Conservation (phyloP, 1,140 invertebrate species). For the Lordiphosa collinella region DNA sequence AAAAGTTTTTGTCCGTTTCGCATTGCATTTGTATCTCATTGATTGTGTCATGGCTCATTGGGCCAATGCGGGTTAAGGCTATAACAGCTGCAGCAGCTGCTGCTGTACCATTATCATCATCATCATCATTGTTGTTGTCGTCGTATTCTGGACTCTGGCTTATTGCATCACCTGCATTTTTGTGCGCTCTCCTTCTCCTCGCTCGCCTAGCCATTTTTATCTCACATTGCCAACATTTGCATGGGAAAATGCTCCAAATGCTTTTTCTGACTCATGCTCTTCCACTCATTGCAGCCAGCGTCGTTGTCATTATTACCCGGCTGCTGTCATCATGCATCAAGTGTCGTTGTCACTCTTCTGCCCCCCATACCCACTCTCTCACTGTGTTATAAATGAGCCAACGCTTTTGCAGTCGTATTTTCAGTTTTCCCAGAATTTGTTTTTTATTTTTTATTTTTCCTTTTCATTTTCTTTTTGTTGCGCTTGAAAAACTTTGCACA, state of each 20-base stretch:
- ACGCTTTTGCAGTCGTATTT: constrained; percentile 35
- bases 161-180: constrained; percentile 37
- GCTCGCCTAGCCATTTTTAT: constrained; percentile 52
- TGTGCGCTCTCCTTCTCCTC: neutral
- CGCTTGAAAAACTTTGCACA: constrained; percentile 67
- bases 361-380: neutral
- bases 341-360: constrained; percentile 57
- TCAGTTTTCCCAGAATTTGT: constrained; percentile 65
- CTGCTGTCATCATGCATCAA: constrained; percentile 73
- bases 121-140: constrained; percentile 4
- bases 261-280: constrained; percentile 20
- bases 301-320: constrained; percentile 73
- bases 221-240: constrained; percentile 67
- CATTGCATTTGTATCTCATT: constrained; percentile 6
- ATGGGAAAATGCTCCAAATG: constrained; percentile 70
- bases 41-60: constrained; percentile 7
- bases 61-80: neutral
- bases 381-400: constrained; percentile 39
- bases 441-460: constrained; percentile 37
- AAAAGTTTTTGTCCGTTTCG: neutral
- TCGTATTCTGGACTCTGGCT: constrained; percentile 15
- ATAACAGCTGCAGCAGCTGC: neutral
- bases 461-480: constrained; percentile 15
- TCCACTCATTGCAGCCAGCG: constrained; percentile 44
- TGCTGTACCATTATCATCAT: neutral